Percentiles rank a stretch among this genome's conserved stretches.
Evolutionary conservation across 2,797 vertebrate species (phyloP).

Genomic region (Scolopax bukidnonensis): DNA sequence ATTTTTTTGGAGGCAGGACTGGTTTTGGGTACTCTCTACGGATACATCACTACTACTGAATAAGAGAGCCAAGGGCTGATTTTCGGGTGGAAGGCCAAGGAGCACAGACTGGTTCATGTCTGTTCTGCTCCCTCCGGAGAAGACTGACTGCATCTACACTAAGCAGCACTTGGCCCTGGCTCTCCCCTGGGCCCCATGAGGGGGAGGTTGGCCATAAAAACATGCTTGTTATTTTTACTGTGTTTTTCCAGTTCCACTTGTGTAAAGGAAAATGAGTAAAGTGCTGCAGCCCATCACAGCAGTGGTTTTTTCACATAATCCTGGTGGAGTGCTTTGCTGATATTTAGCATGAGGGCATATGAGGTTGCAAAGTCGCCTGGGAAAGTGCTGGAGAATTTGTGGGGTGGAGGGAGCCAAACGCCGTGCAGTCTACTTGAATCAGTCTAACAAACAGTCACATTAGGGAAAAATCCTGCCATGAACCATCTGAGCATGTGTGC

Average conservation of each 20-base stretch:
- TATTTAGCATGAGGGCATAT: background rate
- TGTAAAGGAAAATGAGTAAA: background rate
- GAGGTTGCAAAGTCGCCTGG: background rate
- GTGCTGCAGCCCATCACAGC: background rate
- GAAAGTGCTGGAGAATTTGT: background rate
- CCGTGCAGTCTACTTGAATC: fast-evolving
- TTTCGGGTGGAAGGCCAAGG: background rate
- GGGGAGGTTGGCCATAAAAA: background rate
- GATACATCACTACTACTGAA: background rate
- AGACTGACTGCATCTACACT: background rate
- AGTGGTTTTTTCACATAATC: background rate
- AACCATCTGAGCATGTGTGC: background rate
- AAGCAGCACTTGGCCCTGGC: background rate
- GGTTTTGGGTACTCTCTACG: background rate
- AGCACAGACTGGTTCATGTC: background rate
- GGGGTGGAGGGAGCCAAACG: background rate
- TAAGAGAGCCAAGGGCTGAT: background rate
- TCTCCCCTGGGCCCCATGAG: background rate
- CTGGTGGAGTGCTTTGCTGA: background rate
- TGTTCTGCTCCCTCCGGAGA: background rate
- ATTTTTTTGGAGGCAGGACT: background rate
- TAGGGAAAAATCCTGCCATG: background rate
- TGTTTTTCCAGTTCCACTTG: background rate
- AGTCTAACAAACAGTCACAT: background rate
- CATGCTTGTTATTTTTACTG: background rate